Evolutionary conservation across 1,140 invertebrate species (phyloP), one percentile per base, ranked within the genome.

Genomic region (Rhagoletis pomonella): DNA sequence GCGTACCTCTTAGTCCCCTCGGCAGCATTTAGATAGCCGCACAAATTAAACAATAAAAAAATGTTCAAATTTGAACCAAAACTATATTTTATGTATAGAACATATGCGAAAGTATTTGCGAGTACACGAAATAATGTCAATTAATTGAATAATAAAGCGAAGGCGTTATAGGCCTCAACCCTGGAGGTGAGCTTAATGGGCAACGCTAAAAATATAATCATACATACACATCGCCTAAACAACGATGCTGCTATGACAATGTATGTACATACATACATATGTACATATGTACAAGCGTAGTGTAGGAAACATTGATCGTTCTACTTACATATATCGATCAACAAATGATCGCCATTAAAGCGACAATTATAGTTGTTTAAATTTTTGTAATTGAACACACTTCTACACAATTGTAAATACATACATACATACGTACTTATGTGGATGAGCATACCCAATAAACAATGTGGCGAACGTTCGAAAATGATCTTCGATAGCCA

Each of bases 91-190:
- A 29, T 29, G 29, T 29, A 29, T 29, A 29, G 29, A 29, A 0
- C 29, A 29, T 29, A 29, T 29, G 10, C 50, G 50, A 55, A 55
- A 55, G 50, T 55, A 55, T 55, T 5, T 55, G 10, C 10, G 50
- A 55, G 10, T 29, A 29, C 29, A 29, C 29, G 29, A 29, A 29
- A 29, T 29, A 55, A 58, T 10, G 14, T 81, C 19, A 81, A 81
- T 81, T 19, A 81, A 81, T 55, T 19, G 29, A 81, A 81, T 81
- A 50, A 81, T 17, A 81, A 81, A 81, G 42, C 44, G 67, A 29
- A 69, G 67, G 44, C 47, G 44, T 81, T 5, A n/a, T 55, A 29
- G 73, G 14, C 6, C 47, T 81, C 47, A 81, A 81, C 73, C 47
- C 50, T 55, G 19, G 17, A 17, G 47, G 6, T 81, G 73, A 81